Evolutionary conservation across 2,888 invertebrate species (phyloP), one percentile per base, ranked within the genome.

Genomic region (Itoplectis maculator): DNA sequence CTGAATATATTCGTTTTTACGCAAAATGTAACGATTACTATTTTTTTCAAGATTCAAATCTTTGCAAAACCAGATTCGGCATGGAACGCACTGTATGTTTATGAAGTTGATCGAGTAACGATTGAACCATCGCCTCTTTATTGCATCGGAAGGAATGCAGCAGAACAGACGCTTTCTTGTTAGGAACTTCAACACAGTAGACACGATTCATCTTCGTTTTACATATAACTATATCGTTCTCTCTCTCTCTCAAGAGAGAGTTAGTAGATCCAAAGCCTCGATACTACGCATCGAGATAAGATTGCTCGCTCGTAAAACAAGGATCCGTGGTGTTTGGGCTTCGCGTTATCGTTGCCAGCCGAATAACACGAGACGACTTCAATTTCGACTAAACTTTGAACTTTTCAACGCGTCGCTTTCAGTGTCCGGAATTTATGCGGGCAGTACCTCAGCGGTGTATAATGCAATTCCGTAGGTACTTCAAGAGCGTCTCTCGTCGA

Each of bases 111-210:
- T 74, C 54, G 78, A 78, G 42, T 65, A 70, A 42, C 65, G 79
- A 75, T 82, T 65, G 37, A 74, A 37, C 45, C 69, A 72, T 61
- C 65, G 42, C 42, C 23, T 29, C 20, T 45, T 65, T 45, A 42
- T 65, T 65, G 42, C 13, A 45, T 45, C 13, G n/a, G 13, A 18
- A 40, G 51, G 66, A 70, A 81, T 63, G 81, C 66, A 29, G 61
- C 68, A 68, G 35, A n/a, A 83, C 81, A 83, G 81, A 75, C 73
- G 76, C 59, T 81, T 79, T 76, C 79, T 81, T 85, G 85, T 83
- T 80, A 72, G 68, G 51, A 73, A 54, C 66, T 77, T 63, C 59
- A 47, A 35, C 79, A 85, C 85, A 85, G 81, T 77, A 68, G 59
- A 73, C 56, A 66, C 85, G 83, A 85, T 85, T 85, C 85, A 85